These are phyloP conservation scores for Leptinotarsa defecta DNA, from an alignment of 1,140 invertebrate species.

Conservation along the genomic window DNA sequence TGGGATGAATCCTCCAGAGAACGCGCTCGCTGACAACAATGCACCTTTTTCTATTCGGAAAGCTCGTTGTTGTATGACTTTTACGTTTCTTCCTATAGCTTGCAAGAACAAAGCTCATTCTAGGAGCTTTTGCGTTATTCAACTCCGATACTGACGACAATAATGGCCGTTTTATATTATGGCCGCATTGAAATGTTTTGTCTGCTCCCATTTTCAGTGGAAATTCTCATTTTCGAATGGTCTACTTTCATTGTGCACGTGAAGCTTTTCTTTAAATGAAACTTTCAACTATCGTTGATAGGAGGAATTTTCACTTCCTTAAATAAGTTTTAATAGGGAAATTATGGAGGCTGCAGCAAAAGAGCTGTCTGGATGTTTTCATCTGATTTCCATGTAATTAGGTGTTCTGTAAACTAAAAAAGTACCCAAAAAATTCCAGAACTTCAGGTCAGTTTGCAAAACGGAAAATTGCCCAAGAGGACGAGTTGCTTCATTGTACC, in stretches of 20 bases:
- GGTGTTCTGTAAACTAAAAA: no score
- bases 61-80: slow-evolving; percentile 55
- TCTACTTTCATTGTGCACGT: neutral
- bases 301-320: no score
- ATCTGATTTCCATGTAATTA: no score
- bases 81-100: slow-evolving; percentile 53
- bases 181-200: slow-evolving; percentile 24
- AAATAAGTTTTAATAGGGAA: no score
- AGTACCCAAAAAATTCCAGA: no score
- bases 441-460: no score
- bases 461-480: no score
- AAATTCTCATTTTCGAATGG: slow-evolving; percentile 27
- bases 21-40: slow-evolving; percentile 49
- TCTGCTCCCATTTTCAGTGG: neutral
- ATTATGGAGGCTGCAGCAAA: no score
- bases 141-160: slow-evolving; percentile 54
- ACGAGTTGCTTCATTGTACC: no score
- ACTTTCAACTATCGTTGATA: no score
- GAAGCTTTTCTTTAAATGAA: neutral
- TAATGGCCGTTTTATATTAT: slow-evolving; percentile 50
- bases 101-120: slow-evolving; percentile 54
- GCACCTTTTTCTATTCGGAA: slow-evolving; percentile 47
- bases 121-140: slow-evolving; percentile 52
- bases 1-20: slow-evolving; percentile 49
- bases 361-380: no score